Conservation (phyloP, 2,888 invertebrate species). For the Heliconius ethilla region DNA sequence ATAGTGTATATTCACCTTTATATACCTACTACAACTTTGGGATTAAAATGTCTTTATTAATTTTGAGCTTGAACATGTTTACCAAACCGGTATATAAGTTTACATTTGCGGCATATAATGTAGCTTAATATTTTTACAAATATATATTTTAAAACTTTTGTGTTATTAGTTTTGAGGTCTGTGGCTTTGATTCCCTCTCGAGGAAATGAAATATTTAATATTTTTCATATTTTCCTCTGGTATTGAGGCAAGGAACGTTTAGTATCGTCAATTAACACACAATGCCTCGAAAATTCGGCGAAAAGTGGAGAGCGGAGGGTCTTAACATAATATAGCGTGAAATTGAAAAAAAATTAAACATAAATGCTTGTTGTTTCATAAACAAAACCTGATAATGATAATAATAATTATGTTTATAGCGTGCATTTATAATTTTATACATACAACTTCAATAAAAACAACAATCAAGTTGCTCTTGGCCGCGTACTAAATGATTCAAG, state of each 20-base stretch:
- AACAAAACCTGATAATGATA: neutral
- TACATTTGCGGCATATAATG: neutral
- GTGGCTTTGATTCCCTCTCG: too few relatives aligned
- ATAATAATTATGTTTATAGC: neutral
- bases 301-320: too few relatives aligned
- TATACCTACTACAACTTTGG: neutral
- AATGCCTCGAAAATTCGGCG: too few relatives aligned
- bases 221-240: too few relatives aligned
- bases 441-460: slow-evolving; percentile 11
- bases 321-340: too few relatives aligned
- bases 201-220: too few relatives aligned
- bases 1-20: neutral
- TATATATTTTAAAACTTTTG: neutral
- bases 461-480: slow-evolving; percentile 5
- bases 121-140: neutral
- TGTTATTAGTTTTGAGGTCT: neutral
- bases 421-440: slow-evolving; percentile 1
- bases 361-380: neutral
- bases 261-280: too few relatives aligned
- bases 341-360: neutral
- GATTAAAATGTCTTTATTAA: neutral
- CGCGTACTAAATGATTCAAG: slow-evolving; percentile 1
- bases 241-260: too few relatives aligned
- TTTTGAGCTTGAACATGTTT: neutral
- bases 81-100: slow-evolving; percentile 2